phyloP scores from a whole-genome alignment of 1,140 invertebrate genomes.

The Drosophila orena region DNA sequence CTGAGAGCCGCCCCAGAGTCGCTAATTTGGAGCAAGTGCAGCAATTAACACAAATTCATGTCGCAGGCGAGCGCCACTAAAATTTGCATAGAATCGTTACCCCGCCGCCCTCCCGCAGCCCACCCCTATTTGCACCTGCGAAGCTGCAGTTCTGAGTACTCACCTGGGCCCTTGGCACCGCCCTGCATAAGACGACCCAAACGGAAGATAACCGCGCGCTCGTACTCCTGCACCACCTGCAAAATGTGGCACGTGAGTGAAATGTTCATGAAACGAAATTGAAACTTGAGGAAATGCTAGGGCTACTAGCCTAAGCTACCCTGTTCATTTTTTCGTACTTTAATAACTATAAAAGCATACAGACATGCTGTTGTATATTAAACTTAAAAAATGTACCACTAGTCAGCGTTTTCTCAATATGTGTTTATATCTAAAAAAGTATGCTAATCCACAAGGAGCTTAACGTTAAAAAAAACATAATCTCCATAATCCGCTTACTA shows the following conservation, averaged over 20 bases:
- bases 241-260: slow-evolving; percentile 53
- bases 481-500: not conserved
- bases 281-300: slow-evolving; percentile 41
- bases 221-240: slow-evolving; percentile 96
- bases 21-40: slow-evolving; percentile 84
- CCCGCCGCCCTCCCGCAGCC: slow-evolving; percentile 9
- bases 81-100: slow-evolving; percentile 75
- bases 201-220: slow-evolving; percentile 95
- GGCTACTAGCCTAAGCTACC: slow-evolving; percentile 12
- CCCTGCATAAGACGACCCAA: slow-evolving; percentile 94
- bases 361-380: too few species aligned
- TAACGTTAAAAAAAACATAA: not conserved
- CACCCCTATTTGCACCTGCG: slow-evolving; percentile 1
- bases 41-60: slow-evolving; percentile 83
- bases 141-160: slow-evolving; percentile 55
- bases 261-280: slow-evolving; percentile 55
- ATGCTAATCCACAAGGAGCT: not conserved
- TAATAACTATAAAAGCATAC: too few species aligned
- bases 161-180: slow-evolving; percentile 95
- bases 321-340: not conserved
- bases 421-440: not conserved
- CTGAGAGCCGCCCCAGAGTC: slow-evolving; percentile 36
- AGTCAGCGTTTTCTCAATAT: not conserved
- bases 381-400: not conserved
- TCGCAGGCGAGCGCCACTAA: slow-evolving; percentile 60